These are phyloP conservation scores for Tachuris rubrigastra DNA, from an alignment of 2,113 vertebrate species.

Conservation along the genomic window DNA sequence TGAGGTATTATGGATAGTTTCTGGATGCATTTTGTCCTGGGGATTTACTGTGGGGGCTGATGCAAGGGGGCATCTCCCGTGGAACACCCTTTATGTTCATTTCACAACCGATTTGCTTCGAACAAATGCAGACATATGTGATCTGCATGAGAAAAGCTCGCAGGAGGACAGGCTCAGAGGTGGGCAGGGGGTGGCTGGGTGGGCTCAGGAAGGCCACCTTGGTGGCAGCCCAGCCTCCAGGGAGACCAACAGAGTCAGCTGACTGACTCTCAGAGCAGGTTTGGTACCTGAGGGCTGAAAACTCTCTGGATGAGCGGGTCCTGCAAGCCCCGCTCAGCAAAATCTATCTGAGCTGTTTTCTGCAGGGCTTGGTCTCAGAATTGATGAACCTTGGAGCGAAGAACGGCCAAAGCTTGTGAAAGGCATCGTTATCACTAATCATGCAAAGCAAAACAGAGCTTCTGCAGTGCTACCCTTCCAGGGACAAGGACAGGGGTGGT, in stretches of 20 bases:
- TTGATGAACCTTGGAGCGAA: background rate
- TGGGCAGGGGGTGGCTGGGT: background rate
- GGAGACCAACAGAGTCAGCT: background rate
- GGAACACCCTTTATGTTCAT: background rate
- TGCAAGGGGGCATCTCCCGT: background rate
- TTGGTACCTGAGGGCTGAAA: background rate
- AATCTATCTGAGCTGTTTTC: background rate
- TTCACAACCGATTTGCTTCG: background rate
- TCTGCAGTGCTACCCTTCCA: background rate
- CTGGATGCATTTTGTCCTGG: background rate
- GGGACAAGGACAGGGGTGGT: background rate
- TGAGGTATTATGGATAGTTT: background rate
- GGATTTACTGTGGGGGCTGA: background rate
- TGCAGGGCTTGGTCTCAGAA: background rate
- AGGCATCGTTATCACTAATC: accelerated
- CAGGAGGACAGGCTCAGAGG: background rate
- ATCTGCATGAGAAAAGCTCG: constrained; percentile 29
- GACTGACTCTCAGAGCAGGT: background rate
- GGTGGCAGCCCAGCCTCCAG: background rate
- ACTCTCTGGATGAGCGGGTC: accelerated
- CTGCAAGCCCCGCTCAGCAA: background rate
- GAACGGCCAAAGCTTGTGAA: background rate
- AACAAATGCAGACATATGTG: background rate
- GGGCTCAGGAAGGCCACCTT: background rate
- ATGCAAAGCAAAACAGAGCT: background rate